Evolutionary conservation across 2,888 invertebrate species (phyloP).

Genomic region (Ametastegia equiseti): DNA sequence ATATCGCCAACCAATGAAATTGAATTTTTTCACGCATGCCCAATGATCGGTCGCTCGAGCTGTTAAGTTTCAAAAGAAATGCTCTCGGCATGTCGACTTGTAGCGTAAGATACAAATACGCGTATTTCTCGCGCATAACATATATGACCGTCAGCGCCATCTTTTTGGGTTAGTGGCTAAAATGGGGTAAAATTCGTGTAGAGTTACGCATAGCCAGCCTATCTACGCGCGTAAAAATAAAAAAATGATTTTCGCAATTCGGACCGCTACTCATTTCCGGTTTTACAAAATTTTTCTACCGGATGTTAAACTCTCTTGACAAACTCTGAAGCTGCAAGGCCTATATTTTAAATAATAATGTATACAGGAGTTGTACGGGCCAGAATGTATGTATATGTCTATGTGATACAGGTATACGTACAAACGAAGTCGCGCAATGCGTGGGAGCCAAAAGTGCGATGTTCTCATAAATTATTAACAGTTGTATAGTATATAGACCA

Average conservation of each 20-base stretch:
- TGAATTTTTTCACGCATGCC: no score
- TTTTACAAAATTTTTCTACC: slow-evolving; percentile 49
- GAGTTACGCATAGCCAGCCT: no score
- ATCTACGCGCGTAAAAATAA: not conserved
- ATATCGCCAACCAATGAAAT: no score
- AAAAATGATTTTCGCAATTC: not conserved
- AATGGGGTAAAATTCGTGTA: no score
- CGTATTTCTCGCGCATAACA: not conserved
- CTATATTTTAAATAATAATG: slow-evolving; percentile 4
- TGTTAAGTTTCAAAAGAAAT: no score
- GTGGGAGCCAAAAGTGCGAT: slow-evolving; percentile 55
- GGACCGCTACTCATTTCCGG: slow-evolving; percentile 55
- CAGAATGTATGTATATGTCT: not conserved
- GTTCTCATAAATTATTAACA: slow-evolving; percentile 57
- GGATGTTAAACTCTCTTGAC: slow-evolving; percentile 40
- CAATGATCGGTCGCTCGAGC: no score
- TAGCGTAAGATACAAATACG: no score
- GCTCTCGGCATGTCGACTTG: not conserved
- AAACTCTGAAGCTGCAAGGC: slow-evolving; percentile 10
- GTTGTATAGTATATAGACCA: not conserved
- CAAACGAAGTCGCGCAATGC: slow-evolving; percentile 43
- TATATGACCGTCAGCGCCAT: no score
- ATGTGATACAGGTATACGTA: no score
- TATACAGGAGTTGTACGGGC: not conserved
- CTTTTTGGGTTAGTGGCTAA: no score